Percentiles rank a stretch among this genome's conserved stretches.
Evolutionary conservation across 2,888 invertebrate species (phyloP).

Genomic region (Lobophora halterata): DNA sequence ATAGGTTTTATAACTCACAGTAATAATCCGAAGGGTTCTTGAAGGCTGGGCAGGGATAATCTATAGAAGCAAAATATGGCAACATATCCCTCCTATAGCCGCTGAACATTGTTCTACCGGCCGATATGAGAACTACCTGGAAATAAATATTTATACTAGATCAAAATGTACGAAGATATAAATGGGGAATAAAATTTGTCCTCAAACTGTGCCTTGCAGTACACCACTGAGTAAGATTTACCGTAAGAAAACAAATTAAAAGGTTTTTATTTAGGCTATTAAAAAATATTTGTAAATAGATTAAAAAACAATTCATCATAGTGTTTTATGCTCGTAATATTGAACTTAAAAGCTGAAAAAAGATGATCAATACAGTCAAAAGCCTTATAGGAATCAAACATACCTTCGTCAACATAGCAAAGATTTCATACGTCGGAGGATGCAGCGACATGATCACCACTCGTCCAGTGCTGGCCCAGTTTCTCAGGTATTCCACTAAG

Average conservation of each 20-base stretch:
- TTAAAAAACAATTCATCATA: too few relatives aligned
- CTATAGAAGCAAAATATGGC: conserved; percentile 93
- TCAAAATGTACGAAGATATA: neutral
- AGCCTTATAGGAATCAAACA: conserved; percentile 1
- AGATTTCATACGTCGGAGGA: conserved; percentile 97
- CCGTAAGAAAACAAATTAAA: too few relatives aligned
- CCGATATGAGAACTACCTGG: conserved; percentile 89
- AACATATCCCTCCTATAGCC: conserved; percentile 94
- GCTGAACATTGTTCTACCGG: conserved; percentile 94
- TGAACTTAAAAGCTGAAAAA: too few relatives aligned
- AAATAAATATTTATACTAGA: conserved; percentile 2
- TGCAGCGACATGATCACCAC: conserved; percentile 95
- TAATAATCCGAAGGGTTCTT: conserved; percentile 99
- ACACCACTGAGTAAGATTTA: neutral
- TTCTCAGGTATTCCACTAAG: conserved; percentile 94
- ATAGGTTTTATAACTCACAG: conserved; percentile 79
- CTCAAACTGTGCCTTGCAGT: neutral
- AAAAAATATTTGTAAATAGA: too few relatives aligned
- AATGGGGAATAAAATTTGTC: neutral
- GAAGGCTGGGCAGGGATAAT: conserved; percentile 97
- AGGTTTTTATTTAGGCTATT: too few relatives aligned
- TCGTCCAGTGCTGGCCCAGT: conserved; percentile 91
- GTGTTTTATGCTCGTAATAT: too few relatives aligned
- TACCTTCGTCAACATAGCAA: conserved; percentile 93
- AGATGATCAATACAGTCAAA: neutral